Evolutionary conservation across 2,888 invertebrate genomes (phyloP), one percentile per base, ranked within the genome.

Genomic region (Poecilus cupreus): DNA sequence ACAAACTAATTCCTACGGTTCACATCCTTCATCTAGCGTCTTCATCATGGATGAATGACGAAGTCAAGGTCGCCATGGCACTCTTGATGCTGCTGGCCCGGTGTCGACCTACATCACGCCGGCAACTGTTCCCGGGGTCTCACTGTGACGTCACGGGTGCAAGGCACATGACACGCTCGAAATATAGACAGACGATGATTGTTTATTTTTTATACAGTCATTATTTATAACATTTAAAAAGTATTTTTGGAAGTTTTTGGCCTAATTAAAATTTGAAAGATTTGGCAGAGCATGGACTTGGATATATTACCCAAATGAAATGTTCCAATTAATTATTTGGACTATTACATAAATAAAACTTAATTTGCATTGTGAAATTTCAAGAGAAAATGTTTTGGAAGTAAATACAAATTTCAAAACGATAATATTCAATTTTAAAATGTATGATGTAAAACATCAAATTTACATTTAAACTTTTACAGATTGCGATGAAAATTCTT

Each of bases 1-100:
- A 72, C 51, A 39, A 24, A 13, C 39, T 70, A 70, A 70, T 39
- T 70, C 11, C 20, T 24, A 20, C 39, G 70, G 18, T 75, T 22
- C 46, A 26, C 51, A 75, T 24, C 75, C 75, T 75, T 75, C 75
- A 32, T 51, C 24, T 60, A 43, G 72, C 22, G 75, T 10, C 39
- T 49, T 51, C 75, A n/a, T 51, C 75, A 75, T 75, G 75, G 49
- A 10, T 51, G 75, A 75, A 49, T 49, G 49, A 75, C 26, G 75
- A 51, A 75, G 75, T 75, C 75, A 75, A 75, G 75, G 75, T 51
- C 51, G 32, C 3, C n/a, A 18, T 3, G 13, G 16, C 18, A 51
- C 26, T 49, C 32, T 22, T 22, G 32, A 26, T 26, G 26, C 5
- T 26, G 26, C 26, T 26, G 32, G 4, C 32, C 32, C 22, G 49